Percentiles rank a stretch among this genome's conserved stretches.
These are phyloP conservation scores for Melanotaenia pygmaea DNA, from an alignment of 2,797 vertebrate genomes.

Conservation along the genomic window DNA sequence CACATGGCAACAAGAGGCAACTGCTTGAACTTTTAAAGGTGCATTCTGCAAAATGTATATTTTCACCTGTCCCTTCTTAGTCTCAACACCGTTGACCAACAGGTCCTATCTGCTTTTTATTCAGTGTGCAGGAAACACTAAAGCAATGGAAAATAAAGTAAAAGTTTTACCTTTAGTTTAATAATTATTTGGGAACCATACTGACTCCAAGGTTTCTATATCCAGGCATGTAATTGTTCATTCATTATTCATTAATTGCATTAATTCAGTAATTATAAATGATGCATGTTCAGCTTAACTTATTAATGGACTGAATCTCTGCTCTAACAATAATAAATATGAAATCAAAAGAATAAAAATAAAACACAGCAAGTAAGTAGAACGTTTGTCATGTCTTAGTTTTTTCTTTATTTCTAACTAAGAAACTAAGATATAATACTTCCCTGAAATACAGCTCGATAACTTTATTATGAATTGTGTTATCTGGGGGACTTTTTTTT, in stretches of 20 bases:
- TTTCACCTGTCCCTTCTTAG: background rate
- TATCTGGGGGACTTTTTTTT: background rate
- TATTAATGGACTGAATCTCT: slow-evolving; percentile 40
- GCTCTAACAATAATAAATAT: slow-evolving; percentile 41
- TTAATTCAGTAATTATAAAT: slow-evolving; percentile 24
- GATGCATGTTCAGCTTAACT: slow-evolving; percentile 26
- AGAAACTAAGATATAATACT: slow-evolving; percentile 12
- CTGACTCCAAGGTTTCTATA: slow-evolving; percentile 15
- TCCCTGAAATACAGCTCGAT: slow-evolving; percentile 16
- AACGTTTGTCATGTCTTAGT: slow-evolving; percentile 7
- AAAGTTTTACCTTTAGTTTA: slow-evolving; percentile 30
- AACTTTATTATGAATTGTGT: slow-evolving; percentile 7
- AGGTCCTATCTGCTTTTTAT: background rate
- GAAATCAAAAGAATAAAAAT: slow-evolving; percentile 30
- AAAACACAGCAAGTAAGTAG: slow-evolving; percentile 17
- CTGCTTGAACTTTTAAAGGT: slow-evolving; percentile 43
- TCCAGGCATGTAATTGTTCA: background rate
- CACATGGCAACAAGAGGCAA: slow-evolving; percentile 60
- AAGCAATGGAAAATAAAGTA: background rate
- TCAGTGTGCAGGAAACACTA: background rate
- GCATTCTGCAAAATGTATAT: background rate
- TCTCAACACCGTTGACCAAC: background rate
- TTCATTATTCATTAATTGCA: slow-evolving; percentile 27
- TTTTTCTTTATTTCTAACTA: background rate
- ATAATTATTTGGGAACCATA: background rate